Percentiles rank a stretch among this genome's conserved stretches.
These are phyloP conservation scores for Macrotrachela quadricornifera DNA, from an alignment of 1,140 invertebrate genomes.

Conservation along the genomic window DNA sequence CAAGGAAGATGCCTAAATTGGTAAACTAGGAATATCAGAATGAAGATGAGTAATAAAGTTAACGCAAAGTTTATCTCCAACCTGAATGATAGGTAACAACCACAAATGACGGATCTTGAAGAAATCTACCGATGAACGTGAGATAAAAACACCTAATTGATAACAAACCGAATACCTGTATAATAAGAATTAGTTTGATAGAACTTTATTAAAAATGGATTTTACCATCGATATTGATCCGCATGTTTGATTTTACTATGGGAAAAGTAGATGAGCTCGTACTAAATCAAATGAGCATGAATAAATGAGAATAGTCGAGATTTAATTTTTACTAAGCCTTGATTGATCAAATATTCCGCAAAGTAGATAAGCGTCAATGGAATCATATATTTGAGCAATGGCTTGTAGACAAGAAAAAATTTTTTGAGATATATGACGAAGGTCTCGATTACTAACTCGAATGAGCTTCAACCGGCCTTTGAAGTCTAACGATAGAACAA, in stretches of 20 bases:
- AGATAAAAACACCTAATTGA: constrained; percentile 67
- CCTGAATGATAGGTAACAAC: constrained; percentile 53
- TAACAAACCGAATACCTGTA: constrained; percentile 31
- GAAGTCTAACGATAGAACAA: no score
- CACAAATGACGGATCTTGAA: constrained; percentile 46
- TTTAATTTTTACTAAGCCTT: constrained; percentile 52
- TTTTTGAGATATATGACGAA: no score
- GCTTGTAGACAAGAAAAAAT: background rate
- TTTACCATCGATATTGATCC: constrained; percentile 50
- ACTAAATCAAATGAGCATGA: no score
- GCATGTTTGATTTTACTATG: constrained; percentile 37
- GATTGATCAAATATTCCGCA: constrained; percentile 73
- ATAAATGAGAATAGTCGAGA: constrained; percentile 35
- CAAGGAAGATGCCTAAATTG: background rate
- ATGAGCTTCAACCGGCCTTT: no score
- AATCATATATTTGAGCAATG: constrained; percentile 51
- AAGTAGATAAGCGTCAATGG: constrained; percentile 57
- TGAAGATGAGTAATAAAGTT: no score
- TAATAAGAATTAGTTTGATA: no score
- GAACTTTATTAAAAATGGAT: no score
- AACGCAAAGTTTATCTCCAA: constrained; percentile 16
- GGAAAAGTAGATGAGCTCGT: constrained; percentile 48
- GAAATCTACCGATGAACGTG: constrained; percentile 57
- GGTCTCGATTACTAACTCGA: no score
- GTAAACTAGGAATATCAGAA: background rate